Conservation (phyloP, 2,797 vertebrate genomes). For the Sciurus vulgaris region DNA sequence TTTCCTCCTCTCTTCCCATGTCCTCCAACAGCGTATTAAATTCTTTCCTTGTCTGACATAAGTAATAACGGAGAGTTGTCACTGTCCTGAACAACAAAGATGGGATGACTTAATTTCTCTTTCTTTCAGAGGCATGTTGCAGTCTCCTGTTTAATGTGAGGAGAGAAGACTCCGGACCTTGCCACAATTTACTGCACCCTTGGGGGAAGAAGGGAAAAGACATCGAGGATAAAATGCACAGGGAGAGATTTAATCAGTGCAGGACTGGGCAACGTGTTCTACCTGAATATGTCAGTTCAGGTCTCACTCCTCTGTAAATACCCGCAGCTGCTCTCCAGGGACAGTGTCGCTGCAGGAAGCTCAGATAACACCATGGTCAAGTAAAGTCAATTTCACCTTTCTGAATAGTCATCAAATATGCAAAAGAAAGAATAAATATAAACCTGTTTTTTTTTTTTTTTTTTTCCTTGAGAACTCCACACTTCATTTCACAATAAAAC, state of each 20-base stretch:
- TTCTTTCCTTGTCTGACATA: slow-evolving; percentile 61
- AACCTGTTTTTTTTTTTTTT: not conserved
- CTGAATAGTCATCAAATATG: not conserved
- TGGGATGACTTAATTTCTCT: slow-evolving; percentile 70
- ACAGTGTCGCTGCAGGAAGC: not conserved
- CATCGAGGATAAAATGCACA: not conserved
- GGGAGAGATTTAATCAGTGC: fast-evolving
- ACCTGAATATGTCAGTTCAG: too few relatives aligned
- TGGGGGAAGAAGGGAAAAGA: not conserved
- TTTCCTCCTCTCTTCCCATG: not conserved
- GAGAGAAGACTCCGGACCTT: not conserved
- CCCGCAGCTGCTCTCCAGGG: too few relatives aligned
- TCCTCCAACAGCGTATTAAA: slow-evolving; percentile 26
- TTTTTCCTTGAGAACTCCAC: not conserved
- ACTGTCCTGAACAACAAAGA: slow-evolving; percentile 1
- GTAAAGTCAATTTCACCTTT: not conserved
- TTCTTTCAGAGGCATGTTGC: slow-evolving; percentile 3
- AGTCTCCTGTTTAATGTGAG: not conserved
- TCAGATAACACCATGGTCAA: not conserved
- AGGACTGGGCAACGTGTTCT: not conserved
- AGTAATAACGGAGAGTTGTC: slow-evolving; percentile 69
- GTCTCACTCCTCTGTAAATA: not conserved
- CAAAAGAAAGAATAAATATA: not conserved
- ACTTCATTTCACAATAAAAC: not conserved
- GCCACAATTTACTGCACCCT: not conserved